Evolutionary conservation across 2,113 vertebrate genomes (phyloP).

Genomic region (Cettia cetti): DNA sequence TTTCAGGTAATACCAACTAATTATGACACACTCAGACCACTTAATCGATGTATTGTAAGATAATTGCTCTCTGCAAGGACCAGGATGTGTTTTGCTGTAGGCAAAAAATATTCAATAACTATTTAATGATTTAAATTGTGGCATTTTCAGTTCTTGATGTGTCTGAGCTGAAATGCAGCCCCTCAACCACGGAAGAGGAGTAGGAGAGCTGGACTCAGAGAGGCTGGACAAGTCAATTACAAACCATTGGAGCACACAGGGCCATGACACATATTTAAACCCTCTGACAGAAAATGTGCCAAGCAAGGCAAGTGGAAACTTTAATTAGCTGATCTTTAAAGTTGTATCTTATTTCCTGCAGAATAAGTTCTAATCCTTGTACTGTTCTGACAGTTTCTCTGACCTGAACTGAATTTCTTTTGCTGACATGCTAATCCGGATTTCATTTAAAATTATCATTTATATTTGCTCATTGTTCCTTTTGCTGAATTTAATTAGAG

Average conservation of each 20-base stretch:
- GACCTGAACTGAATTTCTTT: background rate
- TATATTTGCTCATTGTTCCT: slow-evolving; percentile 8
- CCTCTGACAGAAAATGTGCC: background rate
- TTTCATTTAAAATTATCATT: slow-evolving; percentile 28
- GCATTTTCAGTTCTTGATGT: background rate
- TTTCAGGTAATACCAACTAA: background rate
- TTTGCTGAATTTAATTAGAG: slow-evolving; percentile 25
- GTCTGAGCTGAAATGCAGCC: background rate
- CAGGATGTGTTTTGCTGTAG: background rate
- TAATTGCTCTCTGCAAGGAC: slow-evolving; percentile 11
- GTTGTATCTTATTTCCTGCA: background rate
- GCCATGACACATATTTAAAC: background rate
- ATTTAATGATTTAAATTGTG: background rate
- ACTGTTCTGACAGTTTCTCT: background rate
- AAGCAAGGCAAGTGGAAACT: background rate
- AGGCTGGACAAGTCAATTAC: background rate
- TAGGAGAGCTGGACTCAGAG: background rate
- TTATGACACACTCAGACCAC: background rate
- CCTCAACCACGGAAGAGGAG: accelerated
- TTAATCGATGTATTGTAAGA: background rate
- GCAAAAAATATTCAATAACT: background rate
- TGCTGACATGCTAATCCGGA: background rate
- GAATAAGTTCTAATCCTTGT: background rate
- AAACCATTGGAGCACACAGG: background rate
- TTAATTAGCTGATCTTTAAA: slow-evolving; percentile 7